Conservation (phyloP, 2,888 invertebrate genomes). For the Cinara cedri region DNA sequence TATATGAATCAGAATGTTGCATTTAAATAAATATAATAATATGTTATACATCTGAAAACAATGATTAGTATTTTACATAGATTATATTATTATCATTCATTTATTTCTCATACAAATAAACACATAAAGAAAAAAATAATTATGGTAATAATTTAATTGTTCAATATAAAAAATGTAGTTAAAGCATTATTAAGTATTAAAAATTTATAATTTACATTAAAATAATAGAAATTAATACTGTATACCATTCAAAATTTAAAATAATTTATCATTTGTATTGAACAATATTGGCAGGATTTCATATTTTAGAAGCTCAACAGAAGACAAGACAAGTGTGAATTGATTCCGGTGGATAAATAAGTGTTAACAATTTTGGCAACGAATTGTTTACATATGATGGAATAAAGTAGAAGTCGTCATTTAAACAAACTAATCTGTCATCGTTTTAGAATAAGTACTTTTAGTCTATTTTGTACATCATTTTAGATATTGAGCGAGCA, state of each 20-base stretch:
- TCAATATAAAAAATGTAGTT: no score
- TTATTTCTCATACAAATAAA: no score
- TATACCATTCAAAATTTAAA: background rate
- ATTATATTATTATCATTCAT: no score
- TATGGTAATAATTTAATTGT: no score
- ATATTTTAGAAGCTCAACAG: background rate
- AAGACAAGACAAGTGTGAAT: background rate
- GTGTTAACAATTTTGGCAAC: background rate
- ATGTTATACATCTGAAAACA: no score
- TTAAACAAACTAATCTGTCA: slow-evolving; percentile 8
- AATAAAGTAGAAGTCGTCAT: background rate
- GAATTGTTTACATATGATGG: background rate
- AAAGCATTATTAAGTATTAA: no score
- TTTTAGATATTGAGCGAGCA: background rate
- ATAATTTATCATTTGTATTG: background rate
- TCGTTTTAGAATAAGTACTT: background rate
- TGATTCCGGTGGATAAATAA: background rate
- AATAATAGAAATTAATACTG: no score
- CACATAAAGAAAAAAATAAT: no score
- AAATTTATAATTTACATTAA: no score
- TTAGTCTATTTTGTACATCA: background rate
- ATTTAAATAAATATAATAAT: no score
- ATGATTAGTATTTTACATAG: no score
- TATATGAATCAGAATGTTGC: no score
- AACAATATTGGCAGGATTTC: slow-evolving; percentile 5